Evolutionary conservation across 2,888 invertebrate genomes (phyloP).

Genomic region (Calameuta idolon): DNA sequence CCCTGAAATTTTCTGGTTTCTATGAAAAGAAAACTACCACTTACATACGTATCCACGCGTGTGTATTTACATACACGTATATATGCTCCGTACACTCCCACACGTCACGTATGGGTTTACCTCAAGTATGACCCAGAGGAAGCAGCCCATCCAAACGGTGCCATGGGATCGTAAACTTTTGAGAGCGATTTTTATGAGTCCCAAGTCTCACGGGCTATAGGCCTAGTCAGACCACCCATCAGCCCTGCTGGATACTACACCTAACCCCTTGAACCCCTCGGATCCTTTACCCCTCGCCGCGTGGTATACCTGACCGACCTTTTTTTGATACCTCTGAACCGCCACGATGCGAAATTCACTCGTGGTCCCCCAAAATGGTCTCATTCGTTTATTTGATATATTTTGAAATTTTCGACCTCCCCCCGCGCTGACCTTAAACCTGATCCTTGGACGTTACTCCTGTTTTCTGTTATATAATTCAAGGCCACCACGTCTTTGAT

Average conservation of each 20-base stretch:
- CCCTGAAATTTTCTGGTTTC: background rate
- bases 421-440: background rate
- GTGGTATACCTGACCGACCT: background rate
- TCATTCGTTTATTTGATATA: background rate
- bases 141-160: background rate
- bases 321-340: background rate
- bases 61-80: background rate
- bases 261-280: background rate
- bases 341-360: background rate
- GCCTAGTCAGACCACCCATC: background rate
- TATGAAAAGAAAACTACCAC: background rate
- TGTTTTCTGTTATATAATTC: background rate
- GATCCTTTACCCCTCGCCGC: background rate
- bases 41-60: background rate
- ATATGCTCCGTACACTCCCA: background rate
- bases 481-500: background rate
- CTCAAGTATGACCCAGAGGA: background rate
- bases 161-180: background rate
- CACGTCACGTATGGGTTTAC: background rate
- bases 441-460: no score
- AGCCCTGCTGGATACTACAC: background rate
- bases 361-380: background rate
- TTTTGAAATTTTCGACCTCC: background rate
- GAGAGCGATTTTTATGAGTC: constrained; percentile 6
- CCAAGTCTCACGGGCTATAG: background rate